Base-by-base conservation (phyloP, 2,888 invertebrate species). In the Drosophila percnosoma region DNA sequence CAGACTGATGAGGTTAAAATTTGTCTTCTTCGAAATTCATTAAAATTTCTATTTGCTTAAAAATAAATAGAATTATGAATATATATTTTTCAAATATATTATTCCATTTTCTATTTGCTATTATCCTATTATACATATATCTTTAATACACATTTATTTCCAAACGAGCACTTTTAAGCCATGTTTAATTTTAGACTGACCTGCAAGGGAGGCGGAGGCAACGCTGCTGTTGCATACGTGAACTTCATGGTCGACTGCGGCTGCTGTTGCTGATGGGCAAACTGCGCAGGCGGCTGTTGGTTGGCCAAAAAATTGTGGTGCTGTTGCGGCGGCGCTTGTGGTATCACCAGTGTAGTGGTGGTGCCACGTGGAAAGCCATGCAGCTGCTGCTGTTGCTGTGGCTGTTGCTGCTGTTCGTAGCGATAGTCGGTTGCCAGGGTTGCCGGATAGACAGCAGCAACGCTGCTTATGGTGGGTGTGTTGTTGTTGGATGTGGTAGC, bases 121-220 rank as follows among this genome's bases (percentile, higher is more conserved):
- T 18, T 38, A 18, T 8, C 18, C 8, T 8, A 38, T 36, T 15
- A 18, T 36, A 36, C 36, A 13, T 42, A 40, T n/a, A n/a, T n/a
- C 21, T 21, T 7, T 21, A 15, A 15, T 24, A 13, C 7, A 45
- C 24, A 21, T 6, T 6, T 21, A 21, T 21, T 42, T 45, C 45
- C 45, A 24, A 45, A 24, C 45, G 24, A 45, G 45, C 15, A 8
- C 15, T 15, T 45, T 24, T 4, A 15, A 24, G 45, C 15, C 8
- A 45, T 24, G 45, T 15, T 27, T 10, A 49, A 49, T 29, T 40
- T 57, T n/a, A 42, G 10, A 73, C 84, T 82, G 64, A 93, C 92
- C 88, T 92, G 92, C 51, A 93, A 61, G 4, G 92, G 90, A 40
- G 92, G 92, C 58, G 91, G 91, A 48, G 91, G 90, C 73, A 91